Evolutionary conservation across 2,797 vertebrate species (phyloP).

Genomic region (Podargus strigoides): DNA sequence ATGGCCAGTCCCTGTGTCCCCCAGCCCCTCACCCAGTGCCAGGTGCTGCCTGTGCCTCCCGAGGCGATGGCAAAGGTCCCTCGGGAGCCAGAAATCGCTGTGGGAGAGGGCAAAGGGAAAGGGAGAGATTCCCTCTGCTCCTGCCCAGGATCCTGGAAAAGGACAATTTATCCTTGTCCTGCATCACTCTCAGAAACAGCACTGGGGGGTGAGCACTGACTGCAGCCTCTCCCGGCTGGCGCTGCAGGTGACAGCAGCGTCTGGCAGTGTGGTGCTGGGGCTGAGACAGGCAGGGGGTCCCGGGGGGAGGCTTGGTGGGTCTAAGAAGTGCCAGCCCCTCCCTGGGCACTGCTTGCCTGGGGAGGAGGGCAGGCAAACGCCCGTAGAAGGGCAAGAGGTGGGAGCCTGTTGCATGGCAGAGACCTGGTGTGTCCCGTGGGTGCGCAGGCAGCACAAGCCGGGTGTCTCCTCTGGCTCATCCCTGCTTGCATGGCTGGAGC

Average conservation of each 20-base stretch:
- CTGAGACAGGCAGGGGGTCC: neutral
- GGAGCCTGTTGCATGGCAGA: neutral
- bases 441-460: neutral
- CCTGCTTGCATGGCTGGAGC: fast-evolving
- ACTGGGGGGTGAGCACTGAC: too few species aligned
- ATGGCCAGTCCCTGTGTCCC: fast-evolving
- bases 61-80: neutral
- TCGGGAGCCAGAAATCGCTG: neutral
- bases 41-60: neutral
- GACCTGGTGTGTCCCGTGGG: neutral
- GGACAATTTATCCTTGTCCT: neutral
- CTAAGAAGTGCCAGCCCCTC: too few species aligned
- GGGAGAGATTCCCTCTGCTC: neutral
- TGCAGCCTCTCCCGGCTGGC: too few species aligned
- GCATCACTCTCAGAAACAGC: neutral
- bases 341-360: fast-evolving
- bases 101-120: neutral
- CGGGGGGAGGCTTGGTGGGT: too few species aligned
- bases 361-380: neutral
- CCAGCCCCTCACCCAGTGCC: neutral
- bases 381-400: neutral
- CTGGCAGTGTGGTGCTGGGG: fast-evolving
- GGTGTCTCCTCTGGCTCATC: neutral
- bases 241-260: too few species aligned
- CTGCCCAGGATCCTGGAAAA: too few species aligned